phyloP scores from a whole-genome alignment of 2,113 vertebrate genomes.

The Recurvirostra avosetta region DNA sequence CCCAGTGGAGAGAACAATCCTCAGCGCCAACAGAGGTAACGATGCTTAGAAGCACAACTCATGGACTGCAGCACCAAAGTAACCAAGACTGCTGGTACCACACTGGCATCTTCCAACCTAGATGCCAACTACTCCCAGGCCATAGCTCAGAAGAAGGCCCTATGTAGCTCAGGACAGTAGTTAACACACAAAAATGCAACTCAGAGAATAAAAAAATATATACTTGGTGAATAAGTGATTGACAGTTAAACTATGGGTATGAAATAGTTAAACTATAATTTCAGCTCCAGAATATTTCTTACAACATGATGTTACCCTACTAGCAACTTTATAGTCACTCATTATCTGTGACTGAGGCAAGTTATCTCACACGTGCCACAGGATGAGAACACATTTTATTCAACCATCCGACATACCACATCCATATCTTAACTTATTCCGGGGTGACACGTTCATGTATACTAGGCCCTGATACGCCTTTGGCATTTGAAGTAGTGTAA shows the following conservation, averaged over 20 bases:
- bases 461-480: not conserved
- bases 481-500: not conserved
- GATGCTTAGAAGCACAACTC: not conserved
- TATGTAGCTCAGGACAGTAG: fast-evolving
- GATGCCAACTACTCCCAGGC: not conserved
- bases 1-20: not conserved
- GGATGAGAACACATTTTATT: not conserved
- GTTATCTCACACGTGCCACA: not conserved
- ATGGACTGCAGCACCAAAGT: not conserved
- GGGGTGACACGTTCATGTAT: not conserved
- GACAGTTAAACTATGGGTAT: not conserved
- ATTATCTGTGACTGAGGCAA: not conserved
- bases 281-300: not conserved
- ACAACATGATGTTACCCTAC: not conserved
- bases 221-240: not conserved
- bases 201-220: not conserved
- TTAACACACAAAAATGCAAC: not conserved
- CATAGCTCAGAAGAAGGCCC: not conserved
- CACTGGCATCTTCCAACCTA: not conserved
- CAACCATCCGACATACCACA: fast-evolving
- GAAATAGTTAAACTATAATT: not conserved
- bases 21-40: not conserved
- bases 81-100: not conserved
- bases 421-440: not conserved
- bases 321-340: not conserved